Evolutionary conservation across 2,113 vertebrate genomes (phyloP), one percentile per base, ranked within the genome.

Genomic region (Oreochromis spilurus): DNA sequence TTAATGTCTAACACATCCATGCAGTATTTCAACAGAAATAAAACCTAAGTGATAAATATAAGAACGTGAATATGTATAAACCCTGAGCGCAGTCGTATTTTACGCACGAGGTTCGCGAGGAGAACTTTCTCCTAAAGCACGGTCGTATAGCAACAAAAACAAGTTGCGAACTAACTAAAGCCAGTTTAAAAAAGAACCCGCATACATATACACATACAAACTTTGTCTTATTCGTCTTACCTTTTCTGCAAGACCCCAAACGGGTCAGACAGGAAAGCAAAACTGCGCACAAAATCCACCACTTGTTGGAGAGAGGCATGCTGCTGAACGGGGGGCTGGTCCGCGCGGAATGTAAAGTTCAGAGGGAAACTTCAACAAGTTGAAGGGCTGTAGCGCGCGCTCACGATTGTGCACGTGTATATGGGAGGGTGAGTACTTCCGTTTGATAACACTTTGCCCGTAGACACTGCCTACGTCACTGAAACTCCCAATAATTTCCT

Each of bases 351-450:
- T 81, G 83, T 38, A 29, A 88, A 84, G 79, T 88, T 87, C 2
- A 4, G 53, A 82, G 67, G 26, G 53, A 86, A 91, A 95, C 87
- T 87, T 92, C 48, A 87, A 81, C 53, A 86, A 84, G 36, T 92
- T 89, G 29, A 78, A 92, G 81, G 40, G 75, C 83, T 90, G 29
- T 80, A 21, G 90, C 19, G 67, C 17, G 67, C 5, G 78, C 3
- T 62, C 19, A 4, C 5, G 84, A 3, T 79, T 31, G 62, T 11
- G 53, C 7, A 29, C 9, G 57, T n/a, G 67, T 57, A n/a, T 36
- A n/a, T 36, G 24, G 26, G 79, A 67, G 89, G 85, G 89, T 50
- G 93, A 62, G 93, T 43, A 91, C 94, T 96, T 95, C 94, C 94
- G 89, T 84, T 58, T 84, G 88, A 94, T 94, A 91, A 91, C 54